Percentiles rank a stretch among this genome's conserved stretches.
Conservation (phyloP, 2,797 vertebrate species). For the Kryptopterus vitreolus region DNA sequence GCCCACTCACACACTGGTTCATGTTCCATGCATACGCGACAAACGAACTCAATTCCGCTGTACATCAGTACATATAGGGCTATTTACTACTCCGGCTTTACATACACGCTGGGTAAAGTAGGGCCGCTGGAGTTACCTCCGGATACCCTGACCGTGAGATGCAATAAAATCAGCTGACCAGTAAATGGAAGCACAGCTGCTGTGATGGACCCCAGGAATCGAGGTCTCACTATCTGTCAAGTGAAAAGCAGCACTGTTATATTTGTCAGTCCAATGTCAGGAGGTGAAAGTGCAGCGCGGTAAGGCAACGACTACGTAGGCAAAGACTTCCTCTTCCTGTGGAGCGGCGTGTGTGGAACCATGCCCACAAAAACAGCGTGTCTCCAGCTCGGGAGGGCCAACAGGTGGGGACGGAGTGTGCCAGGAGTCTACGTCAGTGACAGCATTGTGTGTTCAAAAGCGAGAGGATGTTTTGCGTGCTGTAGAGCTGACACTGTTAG, state of each 20-base stretch:
- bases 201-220: conserved; percentile 31
- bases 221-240: conserved; percentile 44
- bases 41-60: conserved; percentile 16
- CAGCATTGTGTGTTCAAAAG: conserved; percentile 50
- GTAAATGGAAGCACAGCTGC: conserved; percentile 30
- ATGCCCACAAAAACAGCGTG: conserved; percentile 53
- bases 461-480: conserved; percentile 69
- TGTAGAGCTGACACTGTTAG: conserved; percentile 46
- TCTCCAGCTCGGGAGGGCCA: conserved; percentile 22
- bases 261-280: conserved; percentile 45
- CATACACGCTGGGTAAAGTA: conserved; percentile 4
- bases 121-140: background rate
- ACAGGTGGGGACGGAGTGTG: conserved; percentile 45
- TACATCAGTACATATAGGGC: background rate
- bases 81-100: background rate
- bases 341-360: conserved; percentile 57
- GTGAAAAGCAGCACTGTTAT: conserved; percentile 33
- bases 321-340: conserved; percentile 79
- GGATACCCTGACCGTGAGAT: background rate
- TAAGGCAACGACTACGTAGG: conserved; percentile 68
- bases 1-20: conserved; percentile 36
- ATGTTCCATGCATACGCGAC: conserved; percentile 19
- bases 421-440: conserved; percentile 39
- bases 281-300: conserved; percentile 63
- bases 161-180: conserved; percentile 18